Conservation (phyloP, 2,888 invertebrate species). For the Linnaemya tessellans region DNA sequence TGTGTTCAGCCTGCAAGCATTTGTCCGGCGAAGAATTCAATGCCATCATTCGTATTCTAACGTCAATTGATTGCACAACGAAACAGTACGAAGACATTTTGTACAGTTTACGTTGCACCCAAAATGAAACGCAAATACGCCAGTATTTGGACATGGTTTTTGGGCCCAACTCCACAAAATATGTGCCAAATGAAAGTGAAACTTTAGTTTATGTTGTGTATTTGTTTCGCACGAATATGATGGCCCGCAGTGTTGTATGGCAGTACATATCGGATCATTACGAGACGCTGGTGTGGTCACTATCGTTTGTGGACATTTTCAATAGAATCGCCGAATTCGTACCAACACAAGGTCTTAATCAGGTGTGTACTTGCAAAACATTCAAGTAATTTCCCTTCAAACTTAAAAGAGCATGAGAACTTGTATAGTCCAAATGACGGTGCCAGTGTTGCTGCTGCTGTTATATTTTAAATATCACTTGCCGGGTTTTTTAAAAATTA, state of each 20-base stretch:
- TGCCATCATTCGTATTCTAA: conserved; percentile 74
- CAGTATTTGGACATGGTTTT: conserved; percentile 77
- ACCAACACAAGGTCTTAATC: conserved; percentile 71
- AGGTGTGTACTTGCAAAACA: conserved; percentile 72
- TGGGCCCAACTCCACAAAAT: conserved; percentile 77
- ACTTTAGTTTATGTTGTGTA: conserved; percentile 78
- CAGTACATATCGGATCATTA: conserved; percentile 78
- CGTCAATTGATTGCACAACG: conserved; percentile 71
- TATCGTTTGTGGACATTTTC: conserved; percentile 76
- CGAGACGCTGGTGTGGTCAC: conserved; percentile 74
- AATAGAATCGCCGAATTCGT: conserved; percentile 78
- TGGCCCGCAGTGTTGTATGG: conserved; percentile 77
- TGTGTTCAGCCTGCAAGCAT: conserved; percentile 78
- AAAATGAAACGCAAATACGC: conserved; percentile 76
- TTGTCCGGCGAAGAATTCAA: conserved; percentile 77
- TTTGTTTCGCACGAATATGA: conserved; percentile 77
- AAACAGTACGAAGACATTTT: conserved; percentile 78
- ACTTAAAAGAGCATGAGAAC: no score
- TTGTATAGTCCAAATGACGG: no score
- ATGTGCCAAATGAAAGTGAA: conserved; percentile 76
- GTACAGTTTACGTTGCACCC: conserved; percentile 78
- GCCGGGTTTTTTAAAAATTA: no score
- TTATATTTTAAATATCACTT: no score
- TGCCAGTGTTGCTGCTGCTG: no score
- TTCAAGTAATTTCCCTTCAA: no score